Evolutionary conservation across 2,113 vertebrate species (phyloP).

Genomic region (Dicentrarchus labrax): DNA sequence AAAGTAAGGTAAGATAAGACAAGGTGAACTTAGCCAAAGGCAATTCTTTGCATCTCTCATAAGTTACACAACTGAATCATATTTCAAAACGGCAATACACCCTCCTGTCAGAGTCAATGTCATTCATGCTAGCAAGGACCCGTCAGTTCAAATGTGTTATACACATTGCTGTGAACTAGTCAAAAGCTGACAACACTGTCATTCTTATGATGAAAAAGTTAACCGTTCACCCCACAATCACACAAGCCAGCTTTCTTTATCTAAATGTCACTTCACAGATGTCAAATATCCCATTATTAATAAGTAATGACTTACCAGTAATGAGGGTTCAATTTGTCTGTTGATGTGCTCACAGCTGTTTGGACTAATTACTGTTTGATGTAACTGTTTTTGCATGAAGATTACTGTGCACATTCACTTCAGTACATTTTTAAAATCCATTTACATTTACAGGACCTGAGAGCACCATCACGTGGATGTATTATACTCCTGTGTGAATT

Average conservation of each 20-base stretch:
- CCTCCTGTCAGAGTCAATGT: constrained; percentile 44
- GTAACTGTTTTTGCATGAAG: constrained; percentile 25
- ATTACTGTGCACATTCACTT: constrained; percentile 13
- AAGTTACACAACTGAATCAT: constrained; percentile 27
- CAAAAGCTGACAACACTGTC: not conserved
- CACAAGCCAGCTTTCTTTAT: constrained; percentile 12
- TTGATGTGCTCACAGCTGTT: constrained; percentile 35
- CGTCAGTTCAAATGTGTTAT: constrained; percentile 14
- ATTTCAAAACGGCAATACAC: constrained; percentile 27
- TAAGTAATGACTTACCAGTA: constrained; percentile 30
- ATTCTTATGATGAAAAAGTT: not conserved
- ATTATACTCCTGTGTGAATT: constrained; percentile 22
- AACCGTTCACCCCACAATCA: not conserved
- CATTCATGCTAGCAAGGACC: constrained; percentile 11
- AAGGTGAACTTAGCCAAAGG: constrained; percentile 29
- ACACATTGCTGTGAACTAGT: not conserved
- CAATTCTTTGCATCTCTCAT: constrained; percentile 28
- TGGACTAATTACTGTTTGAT: constrained; percentile 38
- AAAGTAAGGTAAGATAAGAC: constrained; percentile 29
- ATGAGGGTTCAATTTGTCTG: constrained; percentile 35
- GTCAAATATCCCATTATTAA: constrained; percentile 16
- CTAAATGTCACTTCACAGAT: not conserved
- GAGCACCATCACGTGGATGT: not conserved
- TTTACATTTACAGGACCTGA: constrained; percentile 30
- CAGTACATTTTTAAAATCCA: constrained; percentile 9